These are phyloP conservation scores for Petrocephalus microphthalmus DNA, from an alignment of 2,113 vertebrate species.

Conservation along the genomic window DNA sequence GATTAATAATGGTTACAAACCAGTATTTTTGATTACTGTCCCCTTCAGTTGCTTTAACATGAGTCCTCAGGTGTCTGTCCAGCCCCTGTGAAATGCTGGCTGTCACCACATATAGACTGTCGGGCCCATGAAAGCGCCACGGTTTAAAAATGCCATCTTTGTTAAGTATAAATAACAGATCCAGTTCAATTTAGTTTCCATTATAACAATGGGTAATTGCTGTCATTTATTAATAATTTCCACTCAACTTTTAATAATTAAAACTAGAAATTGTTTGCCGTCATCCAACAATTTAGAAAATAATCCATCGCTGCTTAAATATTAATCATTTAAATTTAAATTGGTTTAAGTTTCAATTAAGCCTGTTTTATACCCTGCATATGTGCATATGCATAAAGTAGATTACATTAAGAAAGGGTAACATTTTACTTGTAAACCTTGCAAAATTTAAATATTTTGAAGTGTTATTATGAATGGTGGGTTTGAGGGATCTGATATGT, in stretches of 20 bases:
- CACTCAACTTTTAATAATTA: neutral
- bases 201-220: constrained; percentile 21
- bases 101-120: neutral
- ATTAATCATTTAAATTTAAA: neutral
- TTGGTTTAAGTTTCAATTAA: neutral
- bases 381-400: neutral
- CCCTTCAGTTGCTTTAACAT: neutral
- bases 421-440: neutral
- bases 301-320: neutral
- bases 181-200: neutral
- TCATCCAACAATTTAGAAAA: constrained; percentile 33
- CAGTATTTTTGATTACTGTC: neutral
- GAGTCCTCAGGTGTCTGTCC: neutral
- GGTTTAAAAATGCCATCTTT: constrained; percentile 57
- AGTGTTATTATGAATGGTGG: neutral
- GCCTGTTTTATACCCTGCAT: neutral
- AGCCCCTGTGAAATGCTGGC: constrained; percentile 11
- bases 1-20: neutral
- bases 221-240: constrained; percentile 42
- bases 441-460: neutral
- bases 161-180: constrained; percentile 53
- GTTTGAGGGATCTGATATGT: neutral
- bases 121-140: constrained; percentile 48
- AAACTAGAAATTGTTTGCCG: constrained; percentile 45
- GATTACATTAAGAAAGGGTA: too few relatives aligned